Percentiles rank a stretch among this genome's conserved stretches.
These are phyloP conservation scores for Leptothorax acervorum DNA, from an alignment of 2,888 invertebrate genomes.

Conservation along the genomic window DNA sequence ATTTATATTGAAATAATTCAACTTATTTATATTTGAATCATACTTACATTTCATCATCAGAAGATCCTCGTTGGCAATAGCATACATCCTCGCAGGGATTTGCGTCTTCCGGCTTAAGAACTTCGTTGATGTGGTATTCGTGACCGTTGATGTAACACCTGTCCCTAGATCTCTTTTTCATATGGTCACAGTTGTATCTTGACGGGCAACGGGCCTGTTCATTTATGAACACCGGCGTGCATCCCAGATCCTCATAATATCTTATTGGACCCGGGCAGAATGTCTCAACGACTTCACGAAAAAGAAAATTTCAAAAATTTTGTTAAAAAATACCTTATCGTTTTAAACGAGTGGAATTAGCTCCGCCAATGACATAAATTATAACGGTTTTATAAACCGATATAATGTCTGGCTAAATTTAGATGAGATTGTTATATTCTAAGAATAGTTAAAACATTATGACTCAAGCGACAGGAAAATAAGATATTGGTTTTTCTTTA, in stretches of 20 bases:
- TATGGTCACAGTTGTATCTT: slow-evolving; percentile 75
- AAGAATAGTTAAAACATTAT: not conserved
- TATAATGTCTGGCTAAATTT: not conserved
- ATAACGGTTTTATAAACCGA: not conserved
- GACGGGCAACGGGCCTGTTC: slow-evolving; percentile 69
- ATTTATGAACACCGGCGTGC: slow-evolving; percentile 72
- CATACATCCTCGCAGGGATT: slow-evolving; percentile 77
- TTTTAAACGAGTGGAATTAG: not conserved
- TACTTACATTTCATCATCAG: slow-evolving; percentile 67
- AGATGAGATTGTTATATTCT: not conserved
- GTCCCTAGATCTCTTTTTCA: slow-evolving; percentile 65
- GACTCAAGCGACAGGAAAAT: not conserved
- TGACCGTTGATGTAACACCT: slow-evolving; percentile 78
- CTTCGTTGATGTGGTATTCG: slow-evolving; percentile 60
- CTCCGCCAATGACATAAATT: not conserved
- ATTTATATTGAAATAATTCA: not conserved
- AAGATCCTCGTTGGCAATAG: slow-evolving; percentile 51
- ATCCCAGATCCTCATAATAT: slow-evolving; percentile 74
- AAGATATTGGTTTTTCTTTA: not conserved
- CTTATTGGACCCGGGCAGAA: slow-evolving; percentile 74
- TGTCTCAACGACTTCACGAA: not conserved
- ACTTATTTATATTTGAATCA: not conserved
- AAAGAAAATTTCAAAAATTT: not conserved
- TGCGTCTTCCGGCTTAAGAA: slow-evolving; percentile 74
- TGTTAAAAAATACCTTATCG: not conserved